Percentiles rank a stretch among this genome's conserved stretches.
Conservation (phyloP, 2,888 invertebrate genomes). For the Neoascia interrupta region DNA sequence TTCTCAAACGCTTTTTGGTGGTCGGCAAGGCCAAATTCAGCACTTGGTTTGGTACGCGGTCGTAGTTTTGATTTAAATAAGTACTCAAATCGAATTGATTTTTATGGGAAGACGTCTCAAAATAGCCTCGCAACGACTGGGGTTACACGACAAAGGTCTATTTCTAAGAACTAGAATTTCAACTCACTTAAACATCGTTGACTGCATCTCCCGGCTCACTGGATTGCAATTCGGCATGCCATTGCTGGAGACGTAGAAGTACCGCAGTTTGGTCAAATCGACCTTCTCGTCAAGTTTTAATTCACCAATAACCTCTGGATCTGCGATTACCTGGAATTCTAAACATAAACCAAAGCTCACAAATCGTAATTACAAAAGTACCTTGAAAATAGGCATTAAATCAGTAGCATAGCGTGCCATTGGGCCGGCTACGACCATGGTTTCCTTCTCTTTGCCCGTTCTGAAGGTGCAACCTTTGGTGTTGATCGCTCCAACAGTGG, state of each 20-base stretch:
- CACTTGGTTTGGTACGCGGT: too few relatives aligned
- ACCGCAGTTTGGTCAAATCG: conserved; percentile 84
- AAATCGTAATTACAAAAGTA: conserved; percentile 76
- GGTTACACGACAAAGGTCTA: background rate
- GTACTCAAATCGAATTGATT: too few relatives aligned
- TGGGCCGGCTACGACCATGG: conserved; percentile 92
- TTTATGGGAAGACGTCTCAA: too few relatives aligned
- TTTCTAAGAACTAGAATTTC: background rate
- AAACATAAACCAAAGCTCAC: background rate
- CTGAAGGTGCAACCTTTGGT: conserved; percentile 86
- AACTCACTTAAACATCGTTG: conserved; percentile 82
- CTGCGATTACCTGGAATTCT: conserved; percentile 73
- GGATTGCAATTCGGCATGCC: conserved; percentile 87
- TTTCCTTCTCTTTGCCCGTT: conserved; percentile 84
- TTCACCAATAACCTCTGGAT: conserved; percentile 80
- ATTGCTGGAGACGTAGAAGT: conserved; percentile 89
- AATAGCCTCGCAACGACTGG: too few relatives aligned
- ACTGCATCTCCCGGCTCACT: conserved; percentile 84
- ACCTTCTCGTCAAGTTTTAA: conserved; percentile 83
- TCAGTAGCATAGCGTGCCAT: conserved; percentile 89
- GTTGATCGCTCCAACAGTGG: conserved; percentile 83
- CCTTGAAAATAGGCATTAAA: conserved; percentile 87
- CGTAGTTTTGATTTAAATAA: too few relatives aligned
- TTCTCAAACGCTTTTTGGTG: too few relatives aligned
- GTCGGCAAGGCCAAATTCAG: too few relatives aligned